Base-by-base conservation (phyloP, 2,888 invertebrate species). In the Eupeodes luniger region DNA sequence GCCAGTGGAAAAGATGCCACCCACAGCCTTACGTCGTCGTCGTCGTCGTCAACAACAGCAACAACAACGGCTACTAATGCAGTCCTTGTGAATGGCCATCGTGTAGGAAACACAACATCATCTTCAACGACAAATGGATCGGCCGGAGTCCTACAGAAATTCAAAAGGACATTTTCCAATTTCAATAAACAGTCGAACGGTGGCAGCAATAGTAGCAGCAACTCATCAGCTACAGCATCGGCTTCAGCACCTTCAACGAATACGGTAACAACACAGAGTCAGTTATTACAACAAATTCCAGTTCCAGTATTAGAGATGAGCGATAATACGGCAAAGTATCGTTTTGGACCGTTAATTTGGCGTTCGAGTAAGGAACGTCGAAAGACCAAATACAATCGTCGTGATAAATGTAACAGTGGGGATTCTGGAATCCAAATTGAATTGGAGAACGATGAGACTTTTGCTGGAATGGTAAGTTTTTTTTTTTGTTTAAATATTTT, bases 351-450 rank as follows among this genome's bases (percentile, higher is more conserved):
- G 44, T 94, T 96, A 75, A 95, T 96, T 79, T 96, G 96, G 96
- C 95, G 96, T 85, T 95, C 95, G 27, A 96, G 96, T 91, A 96
- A 96, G 92, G 96, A 96, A 91, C 94, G 96, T 78, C 96, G 96
- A 91, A 96, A 95, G 92, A 95, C 95, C 90, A 96, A 96, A 92
- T 95, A 95, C 76, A 95, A 95, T 81, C 94, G 96, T 81, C 95
- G 95, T 90, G 95, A 96, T 90, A 96, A 96, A 92, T 96, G 96
- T 93, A 96, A 96, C 93, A 96, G 96, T 91, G 96, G 96, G 5
- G 96, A 96, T 93, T 96, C 96, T 87, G 96, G 96, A 89, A 96
- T 96, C 91, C 96, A 96, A 93, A 95, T 96, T 90, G 96, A 96
- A 94, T 88, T 93, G 59, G 94, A 94, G 93, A 94, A 93, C 91